phyloP scores from a whole-genome alignment of 2,888 invertebrate genomes.

The Acleris sparsana region DNA sequence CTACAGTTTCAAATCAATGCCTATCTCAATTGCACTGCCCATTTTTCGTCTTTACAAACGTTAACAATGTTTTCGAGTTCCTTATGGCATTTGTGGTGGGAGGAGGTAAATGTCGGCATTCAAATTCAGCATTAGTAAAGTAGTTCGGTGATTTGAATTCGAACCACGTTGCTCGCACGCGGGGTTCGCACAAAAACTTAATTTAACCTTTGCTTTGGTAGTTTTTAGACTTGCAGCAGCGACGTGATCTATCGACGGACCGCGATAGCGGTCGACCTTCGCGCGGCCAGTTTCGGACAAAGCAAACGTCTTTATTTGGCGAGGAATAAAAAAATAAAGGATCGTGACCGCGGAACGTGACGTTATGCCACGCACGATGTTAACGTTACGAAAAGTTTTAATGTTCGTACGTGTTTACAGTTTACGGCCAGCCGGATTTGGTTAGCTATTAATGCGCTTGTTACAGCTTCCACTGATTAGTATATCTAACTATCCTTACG shows the following conservation, averaged over 20 bases:
- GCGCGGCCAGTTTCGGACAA: conserved; percentile 60
- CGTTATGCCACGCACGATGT: conserved; percentile 38
- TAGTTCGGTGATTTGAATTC: conserved; percentile 15
- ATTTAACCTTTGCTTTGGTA: conserved; percentile 27
- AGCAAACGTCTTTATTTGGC: conserved; percentile 62
- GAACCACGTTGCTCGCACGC: conserved; percentile 7
- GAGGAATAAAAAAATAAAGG: conserved; percentile 53
- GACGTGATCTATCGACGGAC: conserved; percentile 30
- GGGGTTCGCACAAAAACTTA: conserved; percentile 25
- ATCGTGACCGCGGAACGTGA: conserved; percentile 54
- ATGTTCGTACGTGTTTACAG: conserved; percentile 37
- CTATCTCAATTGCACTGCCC: no score
- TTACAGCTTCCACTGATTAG: conserved; percentile 24
- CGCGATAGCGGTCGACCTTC: conserved; percentile 63
- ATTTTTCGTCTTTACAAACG: no score
- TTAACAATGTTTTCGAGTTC: no score
- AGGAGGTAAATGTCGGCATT: not conserved
- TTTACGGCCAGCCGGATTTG: conserved; percentile 37
- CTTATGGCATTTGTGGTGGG: not conserved
- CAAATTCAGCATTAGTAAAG: conserved; percentile 13
- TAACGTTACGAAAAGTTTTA: conserved; percentile 39
- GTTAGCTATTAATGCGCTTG: conserved; percentile 29
- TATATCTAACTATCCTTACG: not conserved
- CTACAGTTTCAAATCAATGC: no score
- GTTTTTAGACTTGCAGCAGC: conserved; percentile 14